Conservation (phyloP, 2,797 vertebrate species). For the Arctocebus calabarensis region DNA sequence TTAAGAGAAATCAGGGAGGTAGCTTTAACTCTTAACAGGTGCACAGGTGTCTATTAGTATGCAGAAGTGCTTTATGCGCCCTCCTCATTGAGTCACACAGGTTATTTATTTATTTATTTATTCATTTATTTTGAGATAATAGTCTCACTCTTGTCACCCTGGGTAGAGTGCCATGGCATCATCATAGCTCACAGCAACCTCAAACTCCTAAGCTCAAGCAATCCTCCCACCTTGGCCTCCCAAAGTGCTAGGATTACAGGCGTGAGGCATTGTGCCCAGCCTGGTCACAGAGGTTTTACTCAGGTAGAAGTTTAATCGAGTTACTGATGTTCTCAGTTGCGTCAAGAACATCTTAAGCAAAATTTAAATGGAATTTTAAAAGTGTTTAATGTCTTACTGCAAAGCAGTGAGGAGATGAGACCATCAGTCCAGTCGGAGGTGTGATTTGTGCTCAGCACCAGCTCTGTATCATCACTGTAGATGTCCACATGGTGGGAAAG, state of each 20-base stretch:
- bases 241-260: too few species aligned
- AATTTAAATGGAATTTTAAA: neutral
- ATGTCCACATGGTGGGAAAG: neutral
- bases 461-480: neutral
- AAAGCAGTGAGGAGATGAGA: neutral
- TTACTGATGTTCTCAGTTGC: neutral
- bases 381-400: neutral
- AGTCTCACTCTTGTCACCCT: too few species aligned
- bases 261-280: too few species aligned
- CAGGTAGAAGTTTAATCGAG: neutral
- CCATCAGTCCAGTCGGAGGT: rapidly evolving
- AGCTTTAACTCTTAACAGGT: neutral
- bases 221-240: too few species aligned
- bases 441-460: neutral
- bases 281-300: neutral
- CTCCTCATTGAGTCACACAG: neutral
- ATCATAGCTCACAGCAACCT: too few species aligned
- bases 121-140: too few species aligned
- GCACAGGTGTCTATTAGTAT: too few species aligned
- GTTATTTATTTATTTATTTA: too few species aligned
- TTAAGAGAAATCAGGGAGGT: neutral
- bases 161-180: too few species aligned
- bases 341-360: neutral
- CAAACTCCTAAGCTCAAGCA: too few species aligned
- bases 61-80: neutral